Conservation (phyloP, 2,888 invertebrate species). For the Ennomos fuscantarius region DNA sequence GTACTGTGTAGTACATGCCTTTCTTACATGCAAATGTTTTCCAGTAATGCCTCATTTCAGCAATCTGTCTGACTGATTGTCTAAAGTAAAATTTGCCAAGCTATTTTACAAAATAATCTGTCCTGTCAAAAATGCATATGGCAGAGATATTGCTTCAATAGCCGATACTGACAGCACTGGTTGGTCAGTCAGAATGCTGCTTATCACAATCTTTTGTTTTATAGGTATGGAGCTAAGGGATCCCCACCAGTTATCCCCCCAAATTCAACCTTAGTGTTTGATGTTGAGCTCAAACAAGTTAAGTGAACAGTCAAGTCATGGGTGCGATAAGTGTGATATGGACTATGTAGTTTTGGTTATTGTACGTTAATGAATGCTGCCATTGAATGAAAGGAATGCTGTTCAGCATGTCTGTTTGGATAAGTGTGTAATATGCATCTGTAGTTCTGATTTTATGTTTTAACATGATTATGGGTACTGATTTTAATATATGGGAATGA, state of each 20-base stretch:
- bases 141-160: too few relatives aligned
- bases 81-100: too few relatives aligned
- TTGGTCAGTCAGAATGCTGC: too few relatives aligned
- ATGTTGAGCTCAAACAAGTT: slow-evolving; percentile 94
- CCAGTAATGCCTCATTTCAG: too few relatives aligned
- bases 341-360: slow-evolving; percentile 52
- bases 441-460: slow-evolving; percentile 25
- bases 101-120: too few relatives aligned
- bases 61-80: too few relatives aligned
- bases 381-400: slow-evolving; percentile 51
- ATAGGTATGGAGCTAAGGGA: slow-evolving; percentile 90
- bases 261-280: slow-evolving; percentile 94
- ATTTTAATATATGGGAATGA: slow-evolving; percentile 7
- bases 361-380: slow-evolving; percentile 58
- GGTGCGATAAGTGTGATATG: slow-evolving; percentile 51
- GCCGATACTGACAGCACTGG: too few relatives aligned
- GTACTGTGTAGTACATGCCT: not conserved
- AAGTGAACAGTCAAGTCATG: slow-evolving; percentile 73
- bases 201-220: slow-evolving; percentile 32
- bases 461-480: slow-evolving; percentile 5
- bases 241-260: slow-evolving; percentile 94
- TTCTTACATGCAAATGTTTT: too few relatives aligned
- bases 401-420: slow-evolving; percentile 44
- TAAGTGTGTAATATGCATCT: slow-evolving; percentile 44
- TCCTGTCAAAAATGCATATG: too few relatives aligned